A percentile compares a stretch with the other conserved stretches of the same genome.
Evolutionary conservation across 2,113 vertebrate genomes (phyloP).

Genomic region (Poicephalus gulielmi): DNA sequence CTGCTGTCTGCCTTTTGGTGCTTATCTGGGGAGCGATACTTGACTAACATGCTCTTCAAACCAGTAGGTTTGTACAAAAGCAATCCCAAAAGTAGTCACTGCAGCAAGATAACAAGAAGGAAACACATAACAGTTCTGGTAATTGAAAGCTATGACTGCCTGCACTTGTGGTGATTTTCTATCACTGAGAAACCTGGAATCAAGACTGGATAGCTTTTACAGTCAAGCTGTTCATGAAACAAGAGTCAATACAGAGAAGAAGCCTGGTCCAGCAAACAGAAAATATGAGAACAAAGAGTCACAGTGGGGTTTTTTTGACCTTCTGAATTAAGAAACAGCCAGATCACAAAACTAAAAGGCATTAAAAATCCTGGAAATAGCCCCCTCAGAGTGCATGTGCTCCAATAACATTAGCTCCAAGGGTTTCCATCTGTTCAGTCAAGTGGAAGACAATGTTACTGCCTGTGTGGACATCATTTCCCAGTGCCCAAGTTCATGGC

Average conservation of each 20-base stretch:
- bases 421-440: background rate
- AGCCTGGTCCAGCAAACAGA: background rate
- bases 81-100: background rate
- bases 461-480: background rate
- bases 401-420: background rate
- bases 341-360: background rate
- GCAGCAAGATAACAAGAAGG: background rate
- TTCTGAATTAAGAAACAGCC: background rate
- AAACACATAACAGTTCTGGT: background rate
- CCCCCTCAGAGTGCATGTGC: background rate
- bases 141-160: conserved; percentile 9
- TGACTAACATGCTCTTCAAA: fast-evolving
- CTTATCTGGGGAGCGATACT: background rate
- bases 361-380: background rate
- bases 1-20: background rate
- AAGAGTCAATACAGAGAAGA: background rate
- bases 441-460: background rate
- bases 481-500: background rate
- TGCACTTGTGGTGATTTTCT: background rate
- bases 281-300: background rate
- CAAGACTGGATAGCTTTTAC: background rate
- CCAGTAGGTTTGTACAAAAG: background rate
- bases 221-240: conserved; percentile 17
- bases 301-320: background rate
- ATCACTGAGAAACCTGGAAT: background rate